Conservation (phyloP, 37 sponge, comb jelly and placozoan species). For the Aplysina aerophoba region DNA sequence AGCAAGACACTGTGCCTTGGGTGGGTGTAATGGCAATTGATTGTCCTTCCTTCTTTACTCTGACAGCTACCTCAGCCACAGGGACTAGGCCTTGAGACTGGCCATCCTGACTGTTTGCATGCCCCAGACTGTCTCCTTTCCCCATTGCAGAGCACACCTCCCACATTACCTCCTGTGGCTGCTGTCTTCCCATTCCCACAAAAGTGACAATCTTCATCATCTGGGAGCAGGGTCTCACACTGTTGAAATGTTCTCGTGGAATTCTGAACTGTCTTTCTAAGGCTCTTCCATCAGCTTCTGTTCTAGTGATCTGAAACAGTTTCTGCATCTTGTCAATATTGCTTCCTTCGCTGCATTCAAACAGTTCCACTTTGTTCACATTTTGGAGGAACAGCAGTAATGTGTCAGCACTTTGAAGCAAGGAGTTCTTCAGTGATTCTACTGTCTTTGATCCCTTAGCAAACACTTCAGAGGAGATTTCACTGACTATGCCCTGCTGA, state of each 20-base stretch:
- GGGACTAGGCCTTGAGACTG: conserved; percentile 39
- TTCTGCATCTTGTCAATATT: not conserved
- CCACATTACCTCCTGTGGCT: not conserved
- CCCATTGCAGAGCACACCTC: conserved; percentile 25
- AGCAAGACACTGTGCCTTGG: conserved; percentile 54
- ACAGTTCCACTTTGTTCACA: conserved; percentile 60
- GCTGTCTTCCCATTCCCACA: not conserved
- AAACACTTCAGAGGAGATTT: conserved; percentile 44
- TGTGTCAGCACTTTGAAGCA: conserved; percentile 36
- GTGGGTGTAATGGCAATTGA: conserved; percentile 18
- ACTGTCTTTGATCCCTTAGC: conserved; percentile 9
- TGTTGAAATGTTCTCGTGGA: not conserved
- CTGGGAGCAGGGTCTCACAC: not conserved
- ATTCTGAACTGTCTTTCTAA: not conserved
- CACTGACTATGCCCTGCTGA: conserved; percentile 4
- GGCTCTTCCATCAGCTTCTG: not conserved
- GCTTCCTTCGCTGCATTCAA: conserved; percentile 15
- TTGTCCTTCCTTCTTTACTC: not conserved
- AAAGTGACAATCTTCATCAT: not conserved
- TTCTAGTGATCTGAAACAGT: not conserved
- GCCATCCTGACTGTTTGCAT: conserved; percentile 20
- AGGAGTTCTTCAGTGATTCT: conserved; percentile 30
- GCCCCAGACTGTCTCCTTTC: not conserved
- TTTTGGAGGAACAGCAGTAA: conserved; percentile 68
- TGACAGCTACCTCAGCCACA: conserved; percentile 48